Percentiles rank a stretch among this genome's conserved stretches.
Evolutionary conservation across 2,888 invertebrate species (phyloP).

Genomic region (Archips crataeganus): DNA sequence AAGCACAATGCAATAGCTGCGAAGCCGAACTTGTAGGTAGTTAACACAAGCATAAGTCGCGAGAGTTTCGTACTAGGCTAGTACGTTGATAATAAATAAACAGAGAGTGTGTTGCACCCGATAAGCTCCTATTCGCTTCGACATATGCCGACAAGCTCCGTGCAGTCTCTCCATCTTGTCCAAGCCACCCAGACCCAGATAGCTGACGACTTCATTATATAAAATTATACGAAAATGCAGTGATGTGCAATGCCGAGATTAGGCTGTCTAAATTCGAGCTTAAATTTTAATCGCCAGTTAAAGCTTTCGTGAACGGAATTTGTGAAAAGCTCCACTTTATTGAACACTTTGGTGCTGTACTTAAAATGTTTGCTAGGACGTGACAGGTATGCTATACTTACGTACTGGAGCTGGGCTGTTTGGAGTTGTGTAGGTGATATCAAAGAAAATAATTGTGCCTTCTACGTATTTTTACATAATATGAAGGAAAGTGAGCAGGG

Average conservation of each 20-base stretch:
- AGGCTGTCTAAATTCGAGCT: slow-evolving; percentile 79
- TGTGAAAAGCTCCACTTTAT: slow-evolving; percentile 63
- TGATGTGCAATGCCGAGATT: slow-evolving; percentile 73
- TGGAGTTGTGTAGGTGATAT: not conserved
- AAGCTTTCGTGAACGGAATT: slow-evolving; percentile 67
- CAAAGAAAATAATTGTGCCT: too few relatives aligned
- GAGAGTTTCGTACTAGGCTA: slow-evolving; percentile 61
- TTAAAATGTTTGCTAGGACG: slow-evolving; percentile 64
- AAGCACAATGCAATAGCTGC: slow-evolving; percentile 58
- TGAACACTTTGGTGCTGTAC: slow-evolving; percentile 71
- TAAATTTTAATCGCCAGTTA: slow-evolving; percentile 79
- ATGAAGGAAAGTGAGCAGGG: too few relatives aligned
- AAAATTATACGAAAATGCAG: slow-evolving; percentile 73
- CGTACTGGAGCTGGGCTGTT: slow-evolving; percentile 26
- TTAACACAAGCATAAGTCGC: slow-evolving; percentile 52
- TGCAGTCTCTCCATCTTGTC: slow-evolving; percentile 51
- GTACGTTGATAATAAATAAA: slow-evolving; percentile 79
- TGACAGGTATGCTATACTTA: slow-evolving; percentile 47
- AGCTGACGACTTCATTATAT: slow-evolving; percentile 62
- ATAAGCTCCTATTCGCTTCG: slow-evolving; percentile 67
- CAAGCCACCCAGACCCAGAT: slow-evolving; percentile 55
- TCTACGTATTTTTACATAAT: too few relatives aligned
- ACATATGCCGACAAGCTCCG: slow-evolving; percentile 44
- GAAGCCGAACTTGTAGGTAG: slow-evolving; percentile 52
- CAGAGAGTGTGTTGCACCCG: slow-evolving; percentile 78